A percentile compares a stretch with the other conserved stretches of the same genome.
Evolutionary conservation across 2,113 vertebrate genomes (phyloP).

Genomic region (Elaphurus davidianus): DNA sequence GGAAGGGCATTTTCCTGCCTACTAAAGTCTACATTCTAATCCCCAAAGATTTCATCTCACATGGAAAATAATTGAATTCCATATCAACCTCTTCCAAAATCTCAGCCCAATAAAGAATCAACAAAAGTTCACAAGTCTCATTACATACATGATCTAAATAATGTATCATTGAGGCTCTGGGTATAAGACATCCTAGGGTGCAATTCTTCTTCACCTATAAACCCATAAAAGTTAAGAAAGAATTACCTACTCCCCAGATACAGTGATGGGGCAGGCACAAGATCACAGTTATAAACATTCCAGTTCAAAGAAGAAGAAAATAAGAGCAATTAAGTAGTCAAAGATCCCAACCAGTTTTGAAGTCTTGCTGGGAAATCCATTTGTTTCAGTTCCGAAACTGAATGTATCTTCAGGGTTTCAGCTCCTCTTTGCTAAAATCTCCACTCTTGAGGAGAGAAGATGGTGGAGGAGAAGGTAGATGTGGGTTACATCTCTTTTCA

Average conservation of each 20-base stretch:
- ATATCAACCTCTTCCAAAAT: neutral
- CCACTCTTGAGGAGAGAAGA: neutral
- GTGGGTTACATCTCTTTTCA: neutral
- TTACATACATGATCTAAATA: neutral
- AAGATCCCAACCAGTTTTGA: neutral
- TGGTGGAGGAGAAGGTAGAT: neutral
- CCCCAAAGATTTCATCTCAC: neutral
- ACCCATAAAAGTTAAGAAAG: neutral
- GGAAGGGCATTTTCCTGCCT: neutral
- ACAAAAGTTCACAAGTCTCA: neutral
- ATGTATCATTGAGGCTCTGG: neutral
- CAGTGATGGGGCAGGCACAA: neutral
- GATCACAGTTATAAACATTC: neutral
- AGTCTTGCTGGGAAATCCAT: neutral
- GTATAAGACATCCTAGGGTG: neutral
- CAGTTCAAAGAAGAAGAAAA: neutral
- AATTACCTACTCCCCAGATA: neutral
- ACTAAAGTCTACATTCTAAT: neutral
- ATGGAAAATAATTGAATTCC: neutral
- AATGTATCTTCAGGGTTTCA: neutral
- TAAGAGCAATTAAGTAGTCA: neutral
- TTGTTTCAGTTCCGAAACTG: neutral
- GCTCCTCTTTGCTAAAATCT: neutral
- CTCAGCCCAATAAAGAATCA: neutral
- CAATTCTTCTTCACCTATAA: neutral